These are phyloP conservation scores for Sitta carolinensis DNA, from an alignment of 2,797 vertebrate species.

Conservation along the genomic window DNA sequence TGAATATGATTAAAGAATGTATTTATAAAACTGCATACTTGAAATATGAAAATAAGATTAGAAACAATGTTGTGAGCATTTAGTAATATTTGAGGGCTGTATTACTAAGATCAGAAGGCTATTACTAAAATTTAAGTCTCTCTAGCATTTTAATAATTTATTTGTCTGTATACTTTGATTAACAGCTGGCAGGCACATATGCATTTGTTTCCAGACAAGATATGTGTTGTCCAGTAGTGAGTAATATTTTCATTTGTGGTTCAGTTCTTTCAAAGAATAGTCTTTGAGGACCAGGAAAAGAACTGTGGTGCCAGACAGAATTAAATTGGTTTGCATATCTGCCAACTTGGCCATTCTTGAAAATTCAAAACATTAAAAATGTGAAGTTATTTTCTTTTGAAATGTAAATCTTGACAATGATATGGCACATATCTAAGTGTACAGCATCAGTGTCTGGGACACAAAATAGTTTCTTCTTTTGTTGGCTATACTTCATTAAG, in stretches of 20 bases:
- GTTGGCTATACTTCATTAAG: not conserved
- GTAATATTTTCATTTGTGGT: conserved; percentile 35
- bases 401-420: not conserved
- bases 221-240: not conserved
- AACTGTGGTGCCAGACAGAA: not conserved
- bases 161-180: conserved; percentile 6
- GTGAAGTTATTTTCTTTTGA: not conserved
- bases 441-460: not conserved
- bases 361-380: not conserved
- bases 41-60: conserved; percentile 47
- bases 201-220: conserved; percentile 41
- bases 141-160: not conserved
- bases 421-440: not conserved
- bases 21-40: conserved; percentile 16
- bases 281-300: conserved; percentile 1
- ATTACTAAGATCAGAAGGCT: not conserved
- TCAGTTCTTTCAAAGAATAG: conserved; percentile 50
- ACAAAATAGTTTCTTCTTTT: not conserved
- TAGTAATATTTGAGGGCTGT: not conserved
- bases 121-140: not conserved
- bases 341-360: conserved; percentile 22
- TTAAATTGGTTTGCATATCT: conserved; percentile 29
- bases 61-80: not conserved
- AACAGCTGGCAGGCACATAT: not conserved
- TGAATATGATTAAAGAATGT: conserved; percentile 24